Evolutionary conservation across 2,888 invertebrate genomes (phyloP).

Genomic region (Sinopyrophorus schimmeli): DNA sequence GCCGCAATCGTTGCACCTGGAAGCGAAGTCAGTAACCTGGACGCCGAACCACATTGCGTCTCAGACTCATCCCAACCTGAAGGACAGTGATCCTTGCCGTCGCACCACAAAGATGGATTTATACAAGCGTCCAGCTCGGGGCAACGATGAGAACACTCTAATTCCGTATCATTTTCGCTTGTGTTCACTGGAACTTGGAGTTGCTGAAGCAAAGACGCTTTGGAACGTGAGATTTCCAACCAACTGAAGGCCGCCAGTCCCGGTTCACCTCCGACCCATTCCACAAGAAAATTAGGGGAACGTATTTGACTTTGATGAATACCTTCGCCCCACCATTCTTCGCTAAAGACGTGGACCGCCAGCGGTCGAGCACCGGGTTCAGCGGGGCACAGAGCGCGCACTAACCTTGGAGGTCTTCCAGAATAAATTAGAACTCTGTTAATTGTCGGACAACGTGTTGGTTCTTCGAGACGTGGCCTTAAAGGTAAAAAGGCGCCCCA

Average conservation of each 20-base stretch:
- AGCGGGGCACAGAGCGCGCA: constrained; percentile 74
- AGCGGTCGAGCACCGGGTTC: constrained; percentile 67
- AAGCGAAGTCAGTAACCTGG: constrained; percentile 57
- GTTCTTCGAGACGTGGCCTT: constrained; percentile 64
- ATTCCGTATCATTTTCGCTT: constrained; percentile 59
- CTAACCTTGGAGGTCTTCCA: constrained; percentile 66
- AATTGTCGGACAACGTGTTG: constrained; percentile 72
- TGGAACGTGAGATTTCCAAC: constrained; percentile 72
- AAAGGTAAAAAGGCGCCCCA: constrained; percentile 78
- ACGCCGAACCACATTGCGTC: constrained; percentile 65
- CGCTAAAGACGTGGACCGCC: constrained; percentile 77
- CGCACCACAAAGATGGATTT: constrained; percentile 73
- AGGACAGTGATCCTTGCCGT: constrained; percentile 69
- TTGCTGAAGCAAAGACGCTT: constrained; percentile 65
- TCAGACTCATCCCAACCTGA: constrained; percentile 73
- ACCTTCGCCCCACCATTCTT: constrained; percentile 69
- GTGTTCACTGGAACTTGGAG: constrained; percentile 58
- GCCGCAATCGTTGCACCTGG: constrained; percentile 64
- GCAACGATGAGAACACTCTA: constrained; percentile 67
- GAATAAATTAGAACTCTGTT: constrained; percentile 83
- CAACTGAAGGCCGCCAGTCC: constrained; percentile 78
- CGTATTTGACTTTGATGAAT: constrained; percentile 48
- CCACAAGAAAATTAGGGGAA: constrained; percentile 66
- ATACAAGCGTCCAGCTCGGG: constrained; percentile 79
- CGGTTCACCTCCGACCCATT: constrained; percentile 72